phyloP scores from a whole-genome alignment of 2,797 vertebrate genomes.

The Thamnophis elegans region DNA sequence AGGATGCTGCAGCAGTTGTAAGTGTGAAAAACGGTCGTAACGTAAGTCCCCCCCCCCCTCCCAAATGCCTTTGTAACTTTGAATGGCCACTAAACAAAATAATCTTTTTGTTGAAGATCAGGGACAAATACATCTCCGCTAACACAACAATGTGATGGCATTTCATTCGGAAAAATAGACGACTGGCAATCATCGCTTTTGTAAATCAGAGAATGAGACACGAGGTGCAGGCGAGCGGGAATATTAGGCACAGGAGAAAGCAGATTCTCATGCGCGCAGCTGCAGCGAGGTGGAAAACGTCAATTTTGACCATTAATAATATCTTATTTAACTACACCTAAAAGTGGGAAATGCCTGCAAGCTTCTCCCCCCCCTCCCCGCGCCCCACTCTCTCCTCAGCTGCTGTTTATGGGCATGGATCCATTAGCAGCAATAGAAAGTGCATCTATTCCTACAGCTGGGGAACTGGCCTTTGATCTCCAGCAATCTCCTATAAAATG shows the following conservation, averaged over 20 bases:
- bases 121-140: no score
- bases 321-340: slow-evolving; percentile 6
- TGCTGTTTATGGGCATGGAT: background rate
- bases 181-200: background rate
- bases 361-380: background rate
- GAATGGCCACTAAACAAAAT: background rate
- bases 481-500: slow-evolving; percentile 48
- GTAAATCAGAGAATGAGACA: background rate
- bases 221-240: background rate
- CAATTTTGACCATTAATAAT: slow-evolving; percentile 9
- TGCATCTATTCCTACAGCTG: slow-evolving; percentile 13
- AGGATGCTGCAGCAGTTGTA: background rate
- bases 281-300: background rate
- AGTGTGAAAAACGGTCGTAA: background rate
- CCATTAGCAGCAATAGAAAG: slow-evolving; percentile 1
- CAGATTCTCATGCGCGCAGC: background rate
- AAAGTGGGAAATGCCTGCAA: background rate
- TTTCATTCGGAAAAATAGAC: background rate
- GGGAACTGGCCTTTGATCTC: slow-evolving; percentile 48
- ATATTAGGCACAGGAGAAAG: background rate
- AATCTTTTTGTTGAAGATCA: background rate
- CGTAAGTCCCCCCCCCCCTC: background rate
- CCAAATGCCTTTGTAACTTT: background rate
- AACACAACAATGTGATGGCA: background rate
- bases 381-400: background rate